A percentile compares a stretch with the other conserved stretches of the same genome.
Evolutionary conservation across 2,113 vertebrate species (phyloP).

Genomic region (Delphinapterus leucas): DNA sequence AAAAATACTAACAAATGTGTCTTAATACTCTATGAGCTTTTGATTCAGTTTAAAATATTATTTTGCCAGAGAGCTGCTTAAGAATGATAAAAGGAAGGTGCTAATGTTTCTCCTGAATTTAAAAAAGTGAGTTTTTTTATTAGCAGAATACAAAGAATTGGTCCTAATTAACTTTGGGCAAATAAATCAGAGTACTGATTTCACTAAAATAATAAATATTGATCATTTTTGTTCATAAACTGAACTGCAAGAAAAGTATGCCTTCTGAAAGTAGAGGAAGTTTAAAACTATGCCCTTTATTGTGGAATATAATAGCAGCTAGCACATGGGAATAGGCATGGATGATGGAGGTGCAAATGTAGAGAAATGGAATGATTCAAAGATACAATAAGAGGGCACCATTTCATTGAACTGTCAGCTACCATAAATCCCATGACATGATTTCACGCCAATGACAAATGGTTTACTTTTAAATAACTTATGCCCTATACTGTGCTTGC

Average conservation of each 20-base stretch:
- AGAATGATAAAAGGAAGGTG: conserved; percentile 35
- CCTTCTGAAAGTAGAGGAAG: conserved; percentile 32
- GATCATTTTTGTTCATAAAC: conserved; percentile 17
- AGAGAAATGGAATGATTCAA: not conserved
- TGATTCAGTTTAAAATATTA: conserved; percentile 35
- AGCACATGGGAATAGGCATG: not conserved
- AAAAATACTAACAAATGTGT: conserved; percentile 47
- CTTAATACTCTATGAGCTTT: conserved; percentile 29
- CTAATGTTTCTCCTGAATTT: conserved; percentile 19
- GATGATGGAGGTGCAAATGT: not conserved
- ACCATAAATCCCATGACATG: not conserved
- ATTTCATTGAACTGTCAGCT: conserved; percentile 28
- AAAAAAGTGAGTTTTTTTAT: conserved; percentile 44
- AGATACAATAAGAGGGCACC: not conserved
- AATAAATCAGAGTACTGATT: conserved; percentile 37
- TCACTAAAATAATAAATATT: conserved; percentile 24
- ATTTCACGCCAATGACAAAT: conserved; percentile 48
- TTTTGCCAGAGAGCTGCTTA: conserved; percentile 19
- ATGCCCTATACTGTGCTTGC: conserved; percentile 22
- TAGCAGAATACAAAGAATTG: conserved; percentile 33
- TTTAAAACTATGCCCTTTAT: not conserved
- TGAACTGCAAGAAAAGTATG: not conserved
- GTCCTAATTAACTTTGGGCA: conserved; percentile 14
- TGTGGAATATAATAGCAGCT: not conserved
- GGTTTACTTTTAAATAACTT: conserved; percentile 49